Evolutionary conservation across 2,888 invertebrate species (phyloP), one percentile per base, ranked within the genome.

Genomic region (Athalia rosae): DNA sequence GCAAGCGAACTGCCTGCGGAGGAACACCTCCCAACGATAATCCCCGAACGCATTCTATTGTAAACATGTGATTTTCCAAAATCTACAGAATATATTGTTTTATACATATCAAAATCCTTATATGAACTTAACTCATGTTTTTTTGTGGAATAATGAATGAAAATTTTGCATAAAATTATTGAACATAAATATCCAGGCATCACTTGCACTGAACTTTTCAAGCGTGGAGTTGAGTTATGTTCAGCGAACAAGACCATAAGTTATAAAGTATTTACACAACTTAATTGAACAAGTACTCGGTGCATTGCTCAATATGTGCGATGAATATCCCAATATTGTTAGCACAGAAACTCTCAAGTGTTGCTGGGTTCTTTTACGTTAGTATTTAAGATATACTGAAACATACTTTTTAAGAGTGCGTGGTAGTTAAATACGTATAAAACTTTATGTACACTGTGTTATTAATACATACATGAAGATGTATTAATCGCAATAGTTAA

Each of bases 331-430:
- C 47, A 83, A 83, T 78, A 84, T 86, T 79, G 82, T 86, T 78
- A 80, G 83, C 79, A 83, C 84, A 77, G 86, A 86, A 77, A 86
- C 83, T 67, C 80, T 86, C 76, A 85, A 85, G 69, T 82, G 85
- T 79, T 87, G 85, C 84, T 86, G 87, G 86, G 79, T 87, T 78
- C 80, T 87, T 76, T 79, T 87, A 82, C 85, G 87, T 87, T 83
- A 86, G 87, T 87, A 84, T 80, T 78, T 7, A 59, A 69, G n/a
- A 64, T 3, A 50, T 74, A 50, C 69, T 73, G 61, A 50, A 13
- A 28, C 9, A 74, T 41, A 8, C 43, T 50, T 9, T 50, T 48
- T 50, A 41, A 11, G 50, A 50, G 11, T 53, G 64, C 11, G 50
- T 28, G 50, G 7, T 53, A 50, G 28, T 50, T 53, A 50, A 15